These are phyloP conservation scores for Neodiprion fabricii DNA, from an alignment of 1,140 invertebrate genomes.

Conservation along the genomic window DNA sequence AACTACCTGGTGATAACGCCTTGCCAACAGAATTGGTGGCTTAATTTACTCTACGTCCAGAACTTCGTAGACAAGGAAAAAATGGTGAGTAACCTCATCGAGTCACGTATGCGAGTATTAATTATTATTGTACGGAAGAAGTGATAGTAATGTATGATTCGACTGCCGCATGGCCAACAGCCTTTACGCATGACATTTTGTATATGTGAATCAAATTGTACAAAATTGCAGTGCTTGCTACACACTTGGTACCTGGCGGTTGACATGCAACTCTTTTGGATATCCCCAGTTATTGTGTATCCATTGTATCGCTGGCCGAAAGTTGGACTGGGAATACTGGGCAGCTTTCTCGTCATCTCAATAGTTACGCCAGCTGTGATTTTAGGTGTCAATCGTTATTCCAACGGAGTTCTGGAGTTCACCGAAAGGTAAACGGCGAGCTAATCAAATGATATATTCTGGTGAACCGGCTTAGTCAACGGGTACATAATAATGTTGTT, in stretches of 20 bases:
- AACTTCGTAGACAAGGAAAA: slow-evolving; percentile 60
- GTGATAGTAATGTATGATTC: no score
- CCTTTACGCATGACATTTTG: no score
- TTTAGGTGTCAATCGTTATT: not conserved
- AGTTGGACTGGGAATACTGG: slow-evolving; percentile 23
- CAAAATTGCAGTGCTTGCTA: slow-evolving; percentile 63
- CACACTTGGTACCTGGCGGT: slow-evolving; percentile 69
- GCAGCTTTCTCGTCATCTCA: not conserved
- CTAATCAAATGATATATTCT: not conserved
- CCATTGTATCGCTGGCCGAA: slow-evolving; percentile 38
- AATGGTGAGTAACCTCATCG: slow-evolving; percentile 36
- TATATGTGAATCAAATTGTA: not conserved
- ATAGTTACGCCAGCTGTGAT: not conserved
- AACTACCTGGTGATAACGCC: slow-evolving; percentile 27
- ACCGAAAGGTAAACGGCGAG: not conserved
- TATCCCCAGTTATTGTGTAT: slow-evolving; percentile 63
- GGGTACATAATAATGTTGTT: not conserved
- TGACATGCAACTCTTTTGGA: slow-evolving; percentile 75
- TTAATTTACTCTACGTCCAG: slow-evolving; percentile 66
- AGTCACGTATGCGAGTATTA: slow-evolving; percentile 8
- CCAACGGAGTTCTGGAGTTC: not conserved
- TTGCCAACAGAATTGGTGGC: slow-evolving; percentile 66
- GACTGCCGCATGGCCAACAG: no score
- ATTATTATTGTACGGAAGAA: not conserved
- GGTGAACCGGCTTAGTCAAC: not conserved